A percentile compares a stretch with the other conserved stretches of the same genome.
Evolutionary conservation across 2,797 vertebrate species (phyloP).

Genomic region (Meda fulgida): DNA sequence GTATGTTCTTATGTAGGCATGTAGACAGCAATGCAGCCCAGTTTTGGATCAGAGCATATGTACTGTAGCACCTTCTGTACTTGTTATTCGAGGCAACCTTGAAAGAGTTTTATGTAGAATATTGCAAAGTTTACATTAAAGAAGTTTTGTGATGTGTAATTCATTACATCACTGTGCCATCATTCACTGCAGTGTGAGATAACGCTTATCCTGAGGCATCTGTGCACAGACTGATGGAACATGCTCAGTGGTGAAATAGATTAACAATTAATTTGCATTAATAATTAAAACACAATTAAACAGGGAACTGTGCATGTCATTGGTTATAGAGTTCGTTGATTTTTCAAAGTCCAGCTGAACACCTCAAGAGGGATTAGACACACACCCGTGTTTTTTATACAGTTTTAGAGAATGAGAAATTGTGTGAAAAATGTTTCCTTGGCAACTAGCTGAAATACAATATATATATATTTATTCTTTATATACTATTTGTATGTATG

Average conservation of each 20-base stretch:
- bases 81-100: not conserved
- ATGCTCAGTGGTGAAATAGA: constrained; percentile 32
- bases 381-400: not conserved
- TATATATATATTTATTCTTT: too few relatives aligned
- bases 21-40: not conserved
- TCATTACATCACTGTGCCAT: constrained; percentile 14
- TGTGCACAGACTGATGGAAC: constrained; percentile 33
- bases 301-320: constrained; percentile 34
- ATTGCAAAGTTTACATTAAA: constrained; percentile 9
- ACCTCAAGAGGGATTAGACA: not conserved
- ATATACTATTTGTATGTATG: not conserved
- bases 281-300: constrained; percentile 52
- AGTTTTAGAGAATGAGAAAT: not conserved
- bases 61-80: not conserved
- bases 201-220: constrained; percentile 42
- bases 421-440: not conserved
- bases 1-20: not conserved
- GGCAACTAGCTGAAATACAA: not conserved
- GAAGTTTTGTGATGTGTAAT: constrained; percentile 31
- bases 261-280: constrained; percentile 51
- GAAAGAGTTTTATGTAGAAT: not conserved
- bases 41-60: not conserved
- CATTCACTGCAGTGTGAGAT: constrained; percentile 22
- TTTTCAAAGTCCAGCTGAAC: not conserved
- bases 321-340: constrained; percentile 18